phyloP scores from a whole-genome alignment of 2,888 invertebrate species.

The Plagiodera versicolora region DNA sequence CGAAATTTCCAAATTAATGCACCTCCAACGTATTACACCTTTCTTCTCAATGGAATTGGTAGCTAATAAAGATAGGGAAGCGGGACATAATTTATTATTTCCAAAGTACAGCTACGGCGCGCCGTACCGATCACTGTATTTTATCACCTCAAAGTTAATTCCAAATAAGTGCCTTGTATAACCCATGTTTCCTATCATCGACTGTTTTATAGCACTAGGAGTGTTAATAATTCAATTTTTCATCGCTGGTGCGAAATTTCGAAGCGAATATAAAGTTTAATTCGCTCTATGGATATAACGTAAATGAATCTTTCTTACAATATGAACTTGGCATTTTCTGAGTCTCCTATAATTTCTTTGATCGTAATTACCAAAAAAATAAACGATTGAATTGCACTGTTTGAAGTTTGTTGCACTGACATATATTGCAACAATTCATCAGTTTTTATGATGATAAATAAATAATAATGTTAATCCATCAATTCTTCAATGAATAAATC shows the following conservation, averaged over 20 bases:
- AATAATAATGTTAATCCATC: no score
- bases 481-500: no score
- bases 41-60: slow-evolving; percentile 34
- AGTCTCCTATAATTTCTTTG: no score
- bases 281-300: no score
- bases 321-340: no score
- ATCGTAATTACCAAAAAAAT: no score
- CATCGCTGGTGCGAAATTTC: neutral
- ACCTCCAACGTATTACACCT: slow-evolving; percentile 45
- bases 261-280: neutral
- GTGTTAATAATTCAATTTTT: slow-evolving; percentile 19
- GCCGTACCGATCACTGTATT: slow-evolving; percentile 42
- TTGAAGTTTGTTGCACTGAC: no score
- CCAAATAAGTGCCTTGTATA: slow-evolving; percentile 32
- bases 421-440: no score
- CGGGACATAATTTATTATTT: slow-evolving; percentile 44
- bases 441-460: no score
- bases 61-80: slow-evolving; percentile 42
- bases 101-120: slow-evolving; percentile 39
- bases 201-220: slow-evolving; percentile 9
- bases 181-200: slow-evolving; percentile 29
- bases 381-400: no score
- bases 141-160: slow-evolving; percentile 43
- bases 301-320: no score
- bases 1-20: slow-evolving; percentile 49